Evolutionary conservation across 2,888 invertebrate genomes (phyloP).

Genomic region (Portevinia maculata): DNA sequence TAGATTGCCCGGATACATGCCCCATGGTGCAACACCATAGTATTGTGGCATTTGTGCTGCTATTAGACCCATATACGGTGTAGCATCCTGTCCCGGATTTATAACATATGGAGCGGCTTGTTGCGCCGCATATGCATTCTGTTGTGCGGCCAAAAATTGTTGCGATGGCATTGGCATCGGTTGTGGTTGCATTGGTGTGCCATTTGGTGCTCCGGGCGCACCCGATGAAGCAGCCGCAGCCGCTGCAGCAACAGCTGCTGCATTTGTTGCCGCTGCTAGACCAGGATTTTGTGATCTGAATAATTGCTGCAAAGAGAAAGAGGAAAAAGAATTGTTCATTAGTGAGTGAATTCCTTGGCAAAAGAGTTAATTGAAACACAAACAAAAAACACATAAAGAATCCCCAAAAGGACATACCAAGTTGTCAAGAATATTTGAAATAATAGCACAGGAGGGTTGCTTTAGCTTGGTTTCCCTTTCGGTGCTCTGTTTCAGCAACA

Average conservation of each 20-base stretch:
- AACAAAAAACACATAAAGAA: conserved; percentile 10
- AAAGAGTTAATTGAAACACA: conserved; percentile 36
- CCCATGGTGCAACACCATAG: conserved; percentile 96
- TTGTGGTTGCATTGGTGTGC: conserved; percentile 87
- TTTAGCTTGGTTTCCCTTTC: neutral
- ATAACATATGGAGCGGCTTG: conserved; percentile 92
- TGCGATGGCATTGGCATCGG: conserved; percentile 91
- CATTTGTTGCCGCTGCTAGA: conserved; percentile 85
- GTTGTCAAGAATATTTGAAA: neutral
- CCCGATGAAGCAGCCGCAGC: conserved; percentile 83
- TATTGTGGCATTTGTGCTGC: conserved; percentile 94
- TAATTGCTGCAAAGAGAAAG: conserved; percentile 87
- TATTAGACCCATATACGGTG: conserved; percentile 92
- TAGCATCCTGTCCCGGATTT: conserved; percentile 89
- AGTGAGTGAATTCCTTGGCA: neutral
- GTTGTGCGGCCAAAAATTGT: conserved; percentile 89
- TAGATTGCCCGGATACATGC: conserved; percentile 93
- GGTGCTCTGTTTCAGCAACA: conserved; percentile 60
- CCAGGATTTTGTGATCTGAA: conserved; percentile 93
- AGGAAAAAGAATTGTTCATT: conserved; percentile 14
- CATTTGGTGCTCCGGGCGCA: conserved; percentile 85
- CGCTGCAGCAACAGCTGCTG: conserved; percentile 81
- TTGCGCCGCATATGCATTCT: conserved; percentile 86
- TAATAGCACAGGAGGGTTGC: neutral
- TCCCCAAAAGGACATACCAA: conserved; percentile 4